Conservation (phyloP, 2,113 vertebrate species). For the Mobula hypostoma region DNA sequence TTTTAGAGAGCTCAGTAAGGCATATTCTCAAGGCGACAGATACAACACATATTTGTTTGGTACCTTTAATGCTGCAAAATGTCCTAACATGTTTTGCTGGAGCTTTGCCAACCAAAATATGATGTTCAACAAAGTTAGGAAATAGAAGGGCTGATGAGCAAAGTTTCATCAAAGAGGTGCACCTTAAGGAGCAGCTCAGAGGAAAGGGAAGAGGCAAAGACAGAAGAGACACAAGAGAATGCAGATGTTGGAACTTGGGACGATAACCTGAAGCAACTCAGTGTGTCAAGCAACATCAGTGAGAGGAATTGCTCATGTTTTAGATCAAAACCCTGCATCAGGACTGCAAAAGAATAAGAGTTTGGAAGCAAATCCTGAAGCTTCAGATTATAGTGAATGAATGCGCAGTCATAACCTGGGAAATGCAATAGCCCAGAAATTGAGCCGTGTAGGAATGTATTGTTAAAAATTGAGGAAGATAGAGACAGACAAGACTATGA, state of each 20-base stretch:
- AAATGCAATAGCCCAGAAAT: no score
- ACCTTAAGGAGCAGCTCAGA: not conserved
- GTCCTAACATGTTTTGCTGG: not conserved
- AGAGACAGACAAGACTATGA: not conserved
- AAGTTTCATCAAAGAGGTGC: not conserved
- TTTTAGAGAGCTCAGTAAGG: not conserved
- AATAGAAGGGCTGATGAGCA: not conserved
- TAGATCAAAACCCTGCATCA: no score
- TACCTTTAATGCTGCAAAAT: not conserved
- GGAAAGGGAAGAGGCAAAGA: no score
- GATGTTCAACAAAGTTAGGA: not conserved
- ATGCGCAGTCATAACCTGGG: not conserved
- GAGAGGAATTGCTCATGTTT: no score
- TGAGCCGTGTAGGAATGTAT: not conserved
- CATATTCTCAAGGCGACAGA: not conserved
- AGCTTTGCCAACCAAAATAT: not conserved
- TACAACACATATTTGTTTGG: not conserved
- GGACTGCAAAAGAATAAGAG: no score
- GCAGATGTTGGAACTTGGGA: no score
- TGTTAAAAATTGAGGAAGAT: not conserved
- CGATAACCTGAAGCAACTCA: no score
- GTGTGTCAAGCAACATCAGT: no score
- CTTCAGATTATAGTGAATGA: not conserved
- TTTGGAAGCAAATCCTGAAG: not conserved
- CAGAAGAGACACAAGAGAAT: no score